Percentiles rank a stretch among this genome's conserved stretches.
Conservation (phyloP, 2,797 vertebrate genomes). For the Tympanoctomys barrerae region DNA sequence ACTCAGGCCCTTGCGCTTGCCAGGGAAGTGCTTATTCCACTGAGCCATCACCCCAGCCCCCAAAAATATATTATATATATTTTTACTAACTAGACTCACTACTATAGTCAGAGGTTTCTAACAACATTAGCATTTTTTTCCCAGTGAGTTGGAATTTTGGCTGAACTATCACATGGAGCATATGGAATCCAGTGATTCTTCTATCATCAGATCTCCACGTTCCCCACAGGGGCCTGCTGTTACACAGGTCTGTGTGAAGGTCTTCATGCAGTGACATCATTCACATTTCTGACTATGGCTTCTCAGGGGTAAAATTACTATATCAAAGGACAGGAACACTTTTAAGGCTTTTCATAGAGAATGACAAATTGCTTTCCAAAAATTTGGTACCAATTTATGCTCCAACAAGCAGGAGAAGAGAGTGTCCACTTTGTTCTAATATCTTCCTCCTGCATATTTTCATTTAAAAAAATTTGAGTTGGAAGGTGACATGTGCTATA, state of each 20-base stretch:
- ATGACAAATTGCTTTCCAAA: constrained; percentile 10
- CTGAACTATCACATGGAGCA: neutral
- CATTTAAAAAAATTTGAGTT: neutral
- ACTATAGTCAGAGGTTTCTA: neutral
- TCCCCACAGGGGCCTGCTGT: neutral
- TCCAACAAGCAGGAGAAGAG: neutral
- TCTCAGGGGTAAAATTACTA: neutral
- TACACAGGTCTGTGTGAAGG: neutral
- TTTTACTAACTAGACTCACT: neutral
- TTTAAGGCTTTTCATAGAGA: neutral
- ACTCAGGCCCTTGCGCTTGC: too few species aligned
- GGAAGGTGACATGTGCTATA: neutral
- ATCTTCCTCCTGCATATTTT: neutral
- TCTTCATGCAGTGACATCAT: neutral
- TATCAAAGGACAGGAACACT: neutral
- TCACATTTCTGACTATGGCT: neutral
- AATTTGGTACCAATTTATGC: neutral
- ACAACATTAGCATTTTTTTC: neutral
- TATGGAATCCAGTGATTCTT: neutral
- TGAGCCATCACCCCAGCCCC: too few species aligned
- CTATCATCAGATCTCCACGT: neutral
- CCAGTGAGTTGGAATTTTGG: neutral
- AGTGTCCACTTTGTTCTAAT: neutral
- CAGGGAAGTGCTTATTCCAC: too few species aligned
- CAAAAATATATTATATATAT: neutral